Evolutionary conservation across 2,113 vertebrate genomes (phyloP).

Genomic region (Acrocephalus arundinaceus): DNA sequence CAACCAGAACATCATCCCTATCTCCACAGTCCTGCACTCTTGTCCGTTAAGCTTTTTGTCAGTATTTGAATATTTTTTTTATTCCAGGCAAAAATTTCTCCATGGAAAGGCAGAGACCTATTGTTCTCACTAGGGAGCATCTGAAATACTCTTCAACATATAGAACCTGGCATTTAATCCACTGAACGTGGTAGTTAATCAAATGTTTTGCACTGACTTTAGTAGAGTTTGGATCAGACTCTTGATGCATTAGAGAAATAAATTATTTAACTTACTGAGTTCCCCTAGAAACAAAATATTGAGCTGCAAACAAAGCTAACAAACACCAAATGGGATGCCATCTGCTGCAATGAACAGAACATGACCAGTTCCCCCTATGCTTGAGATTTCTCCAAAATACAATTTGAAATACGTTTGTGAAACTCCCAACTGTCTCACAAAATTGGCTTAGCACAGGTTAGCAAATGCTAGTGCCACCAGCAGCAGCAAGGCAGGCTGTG

Average conservation of each 20-base stretch:
- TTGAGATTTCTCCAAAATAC: constrained; percentile 64
- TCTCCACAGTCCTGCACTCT: background rate
- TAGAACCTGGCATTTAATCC: constrained; percentile 44
- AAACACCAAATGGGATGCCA: constrained; percentile 67
- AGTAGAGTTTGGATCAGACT: constrained; percentile 54
- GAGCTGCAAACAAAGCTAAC: constrained; percentile 68
- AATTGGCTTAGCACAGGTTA: constrained; percentile 46
- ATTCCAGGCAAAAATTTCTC: constrained; percentile 13
- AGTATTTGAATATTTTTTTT: background rate
- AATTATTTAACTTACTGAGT: constrained; percentile 62
- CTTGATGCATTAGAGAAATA: constrained; percentile 49
- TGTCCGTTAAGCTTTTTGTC: background rate
- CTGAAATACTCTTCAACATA: background rate
- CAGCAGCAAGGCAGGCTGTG: background rate
- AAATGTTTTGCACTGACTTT: constrained; percentile 56
- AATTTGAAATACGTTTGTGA: constrained; percentile 48
- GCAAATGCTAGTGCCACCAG: background rate
- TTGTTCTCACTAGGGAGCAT: constrained; percentile 1
- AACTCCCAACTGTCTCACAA: constrained; percentile 12
- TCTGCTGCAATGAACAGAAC: constrained; percentile 64
- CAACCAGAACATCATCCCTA: background rate
- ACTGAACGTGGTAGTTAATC: constrained; percentile 35
- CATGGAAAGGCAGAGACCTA: constrained; percentile 4
- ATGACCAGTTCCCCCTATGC: constrained; percentile 37
- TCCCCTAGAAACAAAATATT: constrained; percentile 65